Evolutionary conservation across 2,888 invertebrate genomes (phyloP).

Genomic region (Drepanosiphum platanoidis): DNA sequence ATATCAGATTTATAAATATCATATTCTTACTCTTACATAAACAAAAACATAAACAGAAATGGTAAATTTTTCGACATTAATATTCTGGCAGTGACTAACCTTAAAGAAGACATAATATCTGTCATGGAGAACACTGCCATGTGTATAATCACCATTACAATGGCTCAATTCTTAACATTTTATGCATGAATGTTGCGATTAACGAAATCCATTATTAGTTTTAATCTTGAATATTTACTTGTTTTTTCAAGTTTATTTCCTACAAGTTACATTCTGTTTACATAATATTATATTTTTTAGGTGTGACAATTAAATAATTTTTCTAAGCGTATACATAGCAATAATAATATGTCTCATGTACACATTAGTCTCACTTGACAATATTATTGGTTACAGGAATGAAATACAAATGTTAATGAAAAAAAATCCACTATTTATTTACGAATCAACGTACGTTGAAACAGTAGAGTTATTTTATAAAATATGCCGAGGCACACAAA

Average conservation of each 20-base stretch:
- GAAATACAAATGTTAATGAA: constrained; percentile 25
- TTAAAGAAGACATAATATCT: constrained; percentile 52
- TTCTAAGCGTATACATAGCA: too few species aligned
- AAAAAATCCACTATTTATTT: constrained; percentile 32
- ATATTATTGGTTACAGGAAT: constrained; percentile 39
- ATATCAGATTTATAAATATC: too few species aligned
- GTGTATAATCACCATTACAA: constrained; percentile 32
- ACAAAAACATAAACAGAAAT: background rate
- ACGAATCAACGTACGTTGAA: constrained; percentile 28
- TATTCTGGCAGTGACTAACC: constrained; percentile 44
- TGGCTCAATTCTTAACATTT: constrained; percentile 31
- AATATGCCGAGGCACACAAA: constrained; percentile 35
- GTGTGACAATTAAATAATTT: too few species aligned
- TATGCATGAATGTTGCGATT: constrained; percentile 11
- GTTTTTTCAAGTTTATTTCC: constrained; percentile 36
- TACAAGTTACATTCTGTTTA: background rate
- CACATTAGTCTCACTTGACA: too few species aligned
- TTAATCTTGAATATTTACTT: background rate
- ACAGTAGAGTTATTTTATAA: constrained; percentile 51
- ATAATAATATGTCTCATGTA: too few species aligned
- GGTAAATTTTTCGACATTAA: background rate
- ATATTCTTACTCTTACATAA: too few species aligned
- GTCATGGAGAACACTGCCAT: constrained; percentile 17
- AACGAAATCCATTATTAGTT: constrained; percentile 11
- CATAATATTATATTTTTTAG: background rate